Conservation (phyloP, 2,113 vertebrate genomes). For the Eupsittula cactorum region DNA sequence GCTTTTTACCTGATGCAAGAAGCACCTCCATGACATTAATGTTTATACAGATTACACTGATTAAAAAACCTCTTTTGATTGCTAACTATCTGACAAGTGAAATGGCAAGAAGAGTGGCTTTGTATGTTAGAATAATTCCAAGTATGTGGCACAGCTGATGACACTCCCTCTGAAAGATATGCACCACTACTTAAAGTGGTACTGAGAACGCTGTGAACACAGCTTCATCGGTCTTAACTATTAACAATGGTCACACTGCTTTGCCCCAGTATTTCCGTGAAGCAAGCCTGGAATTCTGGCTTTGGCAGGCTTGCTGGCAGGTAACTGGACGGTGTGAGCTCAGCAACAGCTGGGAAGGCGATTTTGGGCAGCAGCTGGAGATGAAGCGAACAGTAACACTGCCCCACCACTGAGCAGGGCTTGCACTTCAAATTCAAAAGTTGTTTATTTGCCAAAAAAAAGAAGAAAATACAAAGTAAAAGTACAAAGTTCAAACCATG, state of each 20-base stretch:
- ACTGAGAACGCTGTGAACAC: accelerated
- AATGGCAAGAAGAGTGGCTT: neutral
- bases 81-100: neutral
- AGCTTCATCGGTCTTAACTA: neutral
- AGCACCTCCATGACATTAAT: neutral
- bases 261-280: neutral
- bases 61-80: neutral
- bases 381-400: neutral
- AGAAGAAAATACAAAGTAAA: slow-evolving; percentile 42
- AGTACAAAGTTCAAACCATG: slow-evolving; percentile 57
- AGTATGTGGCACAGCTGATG: neutral
- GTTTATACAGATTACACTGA: neutral
- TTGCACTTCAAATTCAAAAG: neutral
- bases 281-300: neutral
- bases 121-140: neutral
- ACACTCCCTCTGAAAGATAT: neutral
- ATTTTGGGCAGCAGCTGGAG: neutral
- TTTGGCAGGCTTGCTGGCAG: neutral
- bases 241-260: neutral
- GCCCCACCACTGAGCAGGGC: neutral
- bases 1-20: neutral
- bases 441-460: slow-evolving; percentile 64
- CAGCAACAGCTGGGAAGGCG: neutral
- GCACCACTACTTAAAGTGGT: neutral
- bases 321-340: neutral